Percentiles rank a stretch among this genome's conserved stretches.
Evolutionary conservation across 2,888 invertebrate genomes (phyloP).

Genomic region (Hydropsyche betteni): DNA sequence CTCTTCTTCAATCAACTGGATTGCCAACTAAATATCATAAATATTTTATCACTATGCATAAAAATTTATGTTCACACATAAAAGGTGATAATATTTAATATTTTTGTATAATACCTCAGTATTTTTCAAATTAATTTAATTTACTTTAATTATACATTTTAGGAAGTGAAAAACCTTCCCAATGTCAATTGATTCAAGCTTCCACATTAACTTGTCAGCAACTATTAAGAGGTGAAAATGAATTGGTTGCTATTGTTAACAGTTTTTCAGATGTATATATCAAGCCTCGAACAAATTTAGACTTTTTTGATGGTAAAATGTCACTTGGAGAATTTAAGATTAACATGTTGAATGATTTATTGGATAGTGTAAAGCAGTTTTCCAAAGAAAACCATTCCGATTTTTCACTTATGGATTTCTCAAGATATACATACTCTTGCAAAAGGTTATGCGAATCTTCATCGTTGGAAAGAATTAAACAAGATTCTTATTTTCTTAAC

Average conservation of each 20-base stretch:
- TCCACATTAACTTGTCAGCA: conserved; percentile 73
- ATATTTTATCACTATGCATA: conserved; percentile 59
- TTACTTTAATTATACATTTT: conserved; percentile 53
- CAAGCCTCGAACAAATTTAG: conserved; percentile 62
- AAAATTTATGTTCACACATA: conserved; percentile 61
- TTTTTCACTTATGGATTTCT: conserved; percentile 38
- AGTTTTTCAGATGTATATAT: conserved; percentile 75
- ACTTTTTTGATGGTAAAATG: conserved; percentile 58
- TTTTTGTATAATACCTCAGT: background rate
- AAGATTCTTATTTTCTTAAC: conserved; percentile 62
- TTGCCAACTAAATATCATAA: conserved; percentile 59
- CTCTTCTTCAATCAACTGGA: conserved; percentile 61
- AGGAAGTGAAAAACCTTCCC: conserved; percentile 70
- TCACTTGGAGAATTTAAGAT: conserved; percentile 65
- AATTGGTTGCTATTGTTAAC: conserved; percentile 66
- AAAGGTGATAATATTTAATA: conserved; percentile 57
- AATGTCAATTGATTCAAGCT: conserved; percentile 73
- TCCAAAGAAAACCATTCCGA: background rate
- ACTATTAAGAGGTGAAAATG: conserved; percentile 68
- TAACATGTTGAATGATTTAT: conserved; percentile 59
- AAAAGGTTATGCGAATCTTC: conserved; percentile 66
- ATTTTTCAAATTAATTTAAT: background rate
- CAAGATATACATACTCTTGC: conserved; percentile 59
- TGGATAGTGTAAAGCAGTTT: conserved; percentile 53
- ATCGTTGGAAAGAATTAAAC: conserved; percentile 64